phyloP scores from a whole-genome alignment of 2,797 vertebrate genomes.

The Peromyscus attwateri region DNA sequence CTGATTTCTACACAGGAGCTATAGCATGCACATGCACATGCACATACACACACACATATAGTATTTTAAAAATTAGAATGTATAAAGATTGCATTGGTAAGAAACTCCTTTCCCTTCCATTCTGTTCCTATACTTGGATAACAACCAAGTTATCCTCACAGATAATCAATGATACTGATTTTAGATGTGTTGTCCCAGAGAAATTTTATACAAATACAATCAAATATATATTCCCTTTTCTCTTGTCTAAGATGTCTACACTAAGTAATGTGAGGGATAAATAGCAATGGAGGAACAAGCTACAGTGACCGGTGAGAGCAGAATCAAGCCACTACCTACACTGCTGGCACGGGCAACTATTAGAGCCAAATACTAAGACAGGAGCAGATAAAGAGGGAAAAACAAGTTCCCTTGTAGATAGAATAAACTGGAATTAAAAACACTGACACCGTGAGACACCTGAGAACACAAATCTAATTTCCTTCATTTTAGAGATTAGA shows the following conservation, averaged over 20 bases:
- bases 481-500: constrained; percentile 50
- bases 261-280: not conserved
- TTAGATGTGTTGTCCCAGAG: constrained; percentile 25
- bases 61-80: constrained; percentile 3
- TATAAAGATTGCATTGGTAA: not conserved
- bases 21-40: not conserved
- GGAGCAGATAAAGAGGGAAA: not conserved
- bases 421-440: constrained; percentile 37
- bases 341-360: not conserved
- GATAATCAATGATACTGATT: constrained; percentile 10
- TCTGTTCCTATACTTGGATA: not conserved
- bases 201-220: constrained; percentile 26
- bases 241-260: constrained; percentile 20
- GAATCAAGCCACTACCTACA: not conserved
- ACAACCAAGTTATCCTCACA: not conserved
- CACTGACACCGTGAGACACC: not conserved
- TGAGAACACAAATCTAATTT: constrained; percentile 61
- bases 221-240: not conserved
- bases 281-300: not conserved
- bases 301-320: not conserved
- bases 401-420: not conserved
- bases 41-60: not conserved
- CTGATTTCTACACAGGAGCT: not conserved
- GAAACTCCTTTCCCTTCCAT: constrained; percentile 24
- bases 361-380: constrained; percentile 9